These are phyloP conservation scores for Salminus brasiliensis DNA, from an alignment of 2,113 vertebrate genomes.

Conservation along the genomic window DNA sequence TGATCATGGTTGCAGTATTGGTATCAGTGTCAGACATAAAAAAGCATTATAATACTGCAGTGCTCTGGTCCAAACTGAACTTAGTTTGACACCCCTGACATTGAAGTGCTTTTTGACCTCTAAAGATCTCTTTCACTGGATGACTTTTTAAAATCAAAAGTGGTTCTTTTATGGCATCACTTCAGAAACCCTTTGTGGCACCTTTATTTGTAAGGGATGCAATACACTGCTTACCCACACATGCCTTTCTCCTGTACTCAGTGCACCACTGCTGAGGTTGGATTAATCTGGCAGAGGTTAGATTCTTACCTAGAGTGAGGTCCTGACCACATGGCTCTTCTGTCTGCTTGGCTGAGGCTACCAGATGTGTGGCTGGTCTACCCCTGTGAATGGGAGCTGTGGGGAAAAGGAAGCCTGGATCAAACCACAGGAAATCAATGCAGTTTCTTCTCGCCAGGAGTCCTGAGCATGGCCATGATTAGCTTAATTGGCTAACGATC, in stretches of 20 bases:
- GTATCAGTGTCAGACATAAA: too few relatives aligned
- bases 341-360: background rate
- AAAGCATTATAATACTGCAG: too few relatives aligned
- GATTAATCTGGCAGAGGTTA: slow-evolving; percentile 7
- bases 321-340: slow-evolving; percentile 1
- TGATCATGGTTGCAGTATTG: too few relatives aligned
- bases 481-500: slow-evolving; percentile 72
- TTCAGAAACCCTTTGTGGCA: background rate
- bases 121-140: too few relatives aligned
- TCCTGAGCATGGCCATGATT: slow-evolving; percentile 62
- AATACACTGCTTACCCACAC: background rate
- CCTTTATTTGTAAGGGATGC: background rate
- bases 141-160: too few relatives aligned
- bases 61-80: too few relatives aligned
- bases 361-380: slow-evolving; percentile 29
- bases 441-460: slow-evolving; percentile 56
- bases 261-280: background rate
- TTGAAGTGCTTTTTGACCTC: too few relatives aligned
- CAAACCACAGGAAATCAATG: slow-evolving; percentile 70
- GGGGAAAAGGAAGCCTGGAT: slow-evolving; percentile 55
- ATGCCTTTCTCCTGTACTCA: background rate
- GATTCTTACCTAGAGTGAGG: background rate
- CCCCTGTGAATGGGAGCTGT: slow-evolving; percentile 16
- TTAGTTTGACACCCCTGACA: too few relatives aligned
- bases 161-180: too few relatives aligned